Evolutionary conservation across 1,140 invertebrate genomes (phyloP), one percentile per base, ranked within the genome.

Genomic region (Adelges cooleyi): DNA sequence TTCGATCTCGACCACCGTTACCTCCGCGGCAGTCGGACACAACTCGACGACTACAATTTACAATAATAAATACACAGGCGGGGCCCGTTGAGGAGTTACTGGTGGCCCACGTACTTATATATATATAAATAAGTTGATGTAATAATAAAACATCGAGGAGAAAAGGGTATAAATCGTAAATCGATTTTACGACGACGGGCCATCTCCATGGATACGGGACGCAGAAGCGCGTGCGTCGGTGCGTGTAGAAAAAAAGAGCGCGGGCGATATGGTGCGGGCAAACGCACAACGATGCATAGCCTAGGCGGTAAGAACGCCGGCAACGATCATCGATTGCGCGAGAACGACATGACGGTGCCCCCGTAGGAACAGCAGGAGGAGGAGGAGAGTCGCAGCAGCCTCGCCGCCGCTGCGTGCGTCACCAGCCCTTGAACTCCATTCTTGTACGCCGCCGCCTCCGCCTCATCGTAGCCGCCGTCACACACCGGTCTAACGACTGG

Each of bases 401-500:
- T n/a, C 6, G 22, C 8, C 18, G 18, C 25, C 4, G 15, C 17
- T 25, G 22, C 38, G 53, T 56, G 53, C 53, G 53, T 56, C 53
- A 56, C 40, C 53, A 56, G 53, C 53, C 53, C 53, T 56, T 56
- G 53, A 56, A 56, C 53, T 56, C 53, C 23, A 44, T 56, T 56
- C 53, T 25, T 44, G 22, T 11, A 33, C 29, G 5, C 29, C 11
- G 29, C 29, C 10, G 27, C 36, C 20, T 42, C 13, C 29, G 29
- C 5, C 20, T 33, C 11, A 33, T 33, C 27, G 25, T 56, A 20
- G 38, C 29, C 22, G 22, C 3, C 15, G 18, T 9, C 10, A 20
- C 33, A 11, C 17, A 4, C 50, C 9, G 10, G 25, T 0, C 33
- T 6, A 40, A 18, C 33, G 3, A 20, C 18, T 15, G 11, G 40